A percentile compares a stretch with the other conserved stretches of the same genome.
phyloP scores from a whole-genome alignment of 2,113 vertebrate genomes.

The Castor canadensis region DNA sequence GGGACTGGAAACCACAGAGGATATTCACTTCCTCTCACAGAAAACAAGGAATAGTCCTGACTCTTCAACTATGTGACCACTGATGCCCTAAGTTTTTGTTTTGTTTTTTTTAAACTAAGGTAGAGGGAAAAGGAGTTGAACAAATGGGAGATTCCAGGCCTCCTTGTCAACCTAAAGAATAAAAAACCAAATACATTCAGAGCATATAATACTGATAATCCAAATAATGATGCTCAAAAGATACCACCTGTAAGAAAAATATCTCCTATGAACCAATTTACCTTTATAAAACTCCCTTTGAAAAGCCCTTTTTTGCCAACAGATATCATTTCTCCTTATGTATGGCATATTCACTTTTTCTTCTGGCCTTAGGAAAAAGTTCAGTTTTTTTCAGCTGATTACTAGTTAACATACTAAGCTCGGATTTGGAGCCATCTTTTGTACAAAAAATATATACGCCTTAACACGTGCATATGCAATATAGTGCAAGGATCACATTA shows the following conservation, averaged over 20 bases:
- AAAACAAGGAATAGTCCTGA: not conserved
- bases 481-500: not conserved
- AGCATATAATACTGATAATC: not conserved
- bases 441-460: not conserved
- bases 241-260: not conserved
- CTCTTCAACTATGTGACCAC: not conserved
- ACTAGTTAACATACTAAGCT: not conserved
- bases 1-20: not conserved
- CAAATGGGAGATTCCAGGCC: not conserved
- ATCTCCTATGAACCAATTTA: not conserved
- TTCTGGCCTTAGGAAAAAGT: not conserved
- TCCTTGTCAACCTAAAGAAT: not conserved
- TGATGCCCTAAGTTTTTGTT: not conserved
- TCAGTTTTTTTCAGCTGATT: not conserved
- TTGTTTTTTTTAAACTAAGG: not conserved
- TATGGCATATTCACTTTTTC: constrained; percentile 5
- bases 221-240: not conserved
- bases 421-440: not conserved
- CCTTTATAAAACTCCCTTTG: not conserved
- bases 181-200: not conserved
- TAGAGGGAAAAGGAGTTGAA: not conserved
- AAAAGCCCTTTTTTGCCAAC: not conserved
- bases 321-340: not conserved
- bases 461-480: not conserved
- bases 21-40: not conserved